phyloP scores from a whole-genome alignment of 2,113 vertebrate genomes.

The Mesoclemmys tuberculata region DNA sequence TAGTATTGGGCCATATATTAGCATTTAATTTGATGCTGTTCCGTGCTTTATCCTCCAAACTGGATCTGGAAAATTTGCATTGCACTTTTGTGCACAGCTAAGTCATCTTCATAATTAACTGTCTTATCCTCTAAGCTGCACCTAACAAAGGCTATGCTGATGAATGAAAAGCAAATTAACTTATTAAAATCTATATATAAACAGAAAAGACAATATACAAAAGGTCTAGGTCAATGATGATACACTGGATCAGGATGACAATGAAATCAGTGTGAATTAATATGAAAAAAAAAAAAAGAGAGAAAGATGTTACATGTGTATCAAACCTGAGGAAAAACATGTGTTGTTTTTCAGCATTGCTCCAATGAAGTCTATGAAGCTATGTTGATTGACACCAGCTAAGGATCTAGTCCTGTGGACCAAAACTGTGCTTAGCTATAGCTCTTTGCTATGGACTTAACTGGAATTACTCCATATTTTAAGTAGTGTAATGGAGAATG shows the following conservation, averaged over 20 bases:
- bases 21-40: neutral
- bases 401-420: neutral
- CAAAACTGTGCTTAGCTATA: neutral
- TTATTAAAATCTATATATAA: neutral
- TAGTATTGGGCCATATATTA: neutral
- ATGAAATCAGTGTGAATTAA: neutral
- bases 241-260: neutral
- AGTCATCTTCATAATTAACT: conserved; percentile 2
- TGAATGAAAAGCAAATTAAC: conserved; percentile 12
- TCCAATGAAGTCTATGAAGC: neutral
- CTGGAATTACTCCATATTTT: neutral
- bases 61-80: neutral
- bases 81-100: accelerated
- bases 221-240: neutral
- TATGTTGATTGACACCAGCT: neutral
- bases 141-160: neutral
- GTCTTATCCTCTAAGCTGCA: neutral
- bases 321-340: neutral
- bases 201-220: neutral
- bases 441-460: neutral
- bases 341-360: neutral
- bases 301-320: neutral
- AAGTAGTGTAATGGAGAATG: neutral
- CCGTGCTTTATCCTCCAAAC: neutral
- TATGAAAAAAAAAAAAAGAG: neutral